Evolutionary conservation across 2,797 vertebrate genomes (phyloP), one percentile per base, ranked within the genome.

Genomic region (Lepilemur septentrionalis): DNA sequence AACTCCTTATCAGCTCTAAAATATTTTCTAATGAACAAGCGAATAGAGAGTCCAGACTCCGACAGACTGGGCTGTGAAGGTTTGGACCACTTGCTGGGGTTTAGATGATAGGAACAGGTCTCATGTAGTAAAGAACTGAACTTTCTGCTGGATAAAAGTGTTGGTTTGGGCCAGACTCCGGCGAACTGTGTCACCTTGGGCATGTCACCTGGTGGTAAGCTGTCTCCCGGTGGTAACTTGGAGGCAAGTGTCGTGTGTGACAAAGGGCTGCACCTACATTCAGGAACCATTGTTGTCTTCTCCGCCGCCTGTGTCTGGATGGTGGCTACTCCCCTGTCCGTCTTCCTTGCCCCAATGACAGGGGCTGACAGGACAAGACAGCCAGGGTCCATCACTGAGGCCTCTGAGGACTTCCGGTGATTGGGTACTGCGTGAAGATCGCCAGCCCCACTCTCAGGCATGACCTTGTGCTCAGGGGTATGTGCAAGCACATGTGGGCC

Each of bases 151-250:
- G 86, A 78, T 90, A 89, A 4, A 55, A 13, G 18, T 7, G 1
- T 50, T 91, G 20, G 30, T 30, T 84, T 76, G 41, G 63, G 95
- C 8, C 23, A 85, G 38, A 61, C 38, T 81, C 25, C 86, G 70
- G 23, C 65, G 2, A 48, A n/a, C 57, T 76, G 41, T 73, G 41
- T 90, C 65, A 93, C 65, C 30, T 50, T 87, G 81, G 22, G 7
- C 8, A 41, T 69, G 23, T 41, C 72, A 41, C 28, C 50, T 43
- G 85, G 70, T 52, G 28, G 50, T 8, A 48, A 55, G 2, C 30
- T 38, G 10, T 55, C 38, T 84, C 22, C 43, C 63, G 38, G 13
- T 35, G 0, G n/a, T 13, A 82, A 92, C n/a, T 35, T 38, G 38
- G 32, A 59, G 15, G 15, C n/a, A 59, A 70, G 11, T 11, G 46